Evolutionary conservation across 2,888 invertebrate species (phyloP).

Genomic region (Dusona sp.): DNA sequence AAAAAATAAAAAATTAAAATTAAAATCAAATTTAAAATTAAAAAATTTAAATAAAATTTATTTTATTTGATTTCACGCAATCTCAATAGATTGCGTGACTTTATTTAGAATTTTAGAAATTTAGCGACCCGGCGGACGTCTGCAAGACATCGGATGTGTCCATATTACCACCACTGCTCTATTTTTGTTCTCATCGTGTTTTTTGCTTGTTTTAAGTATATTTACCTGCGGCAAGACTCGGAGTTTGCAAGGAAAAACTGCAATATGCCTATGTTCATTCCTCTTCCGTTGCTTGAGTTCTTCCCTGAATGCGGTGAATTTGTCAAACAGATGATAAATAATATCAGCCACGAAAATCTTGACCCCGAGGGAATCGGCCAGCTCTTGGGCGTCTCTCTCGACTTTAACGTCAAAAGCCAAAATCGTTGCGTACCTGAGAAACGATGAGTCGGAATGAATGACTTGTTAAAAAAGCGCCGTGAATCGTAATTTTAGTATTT

Average conservation of each 20-base stretch:
- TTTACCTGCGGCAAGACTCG: conserved; percentile 89
- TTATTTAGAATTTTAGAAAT: neutral
- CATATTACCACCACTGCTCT: neutral
- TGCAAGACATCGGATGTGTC: neutral
- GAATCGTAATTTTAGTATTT: too few relatives aligned
- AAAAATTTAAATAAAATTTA: too few relatives aligned
- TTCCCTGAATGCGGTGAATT: conserved; percentile 96
- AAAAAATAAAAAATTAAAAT: too few relatives aligned
- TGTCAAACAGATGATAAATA: conserved; percentile 99
- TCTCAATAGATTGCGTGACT: too few relatives aligned
- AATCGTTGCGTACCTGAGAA: conserved; percentile 95
- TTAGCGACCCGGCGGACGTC: neutral
- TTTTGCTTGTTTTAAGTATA: neutral
- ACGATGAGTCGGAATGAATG: conserved; percentile 45
- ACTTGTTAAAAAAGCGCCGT: too few relatives aligned
- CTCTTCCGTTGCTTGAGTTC: conserved; percentile 96
- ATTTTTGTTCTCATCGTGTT: neutral
- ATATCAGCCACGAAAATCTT: conserved; percentile 99
- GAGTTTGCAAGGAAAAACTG: conserved; percentile 99
- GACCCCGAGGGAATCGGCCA: conserved; percentile 97
- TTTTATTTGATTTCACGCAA: too few relatives aligned
- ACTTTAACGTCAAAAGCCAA: conserved; percentile 99
- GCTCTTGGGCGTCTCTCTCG: conserved; percentile 98
- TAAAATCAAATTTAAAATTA: too few relatives aligned
- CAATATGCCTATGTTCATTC: conserved; percentile 98